A percentile compares a stretch with the other conserved stretches of the same genome.
Conservation (phyloP, 2,888 invertebrate species). For the Andrena camellia region DNA sequence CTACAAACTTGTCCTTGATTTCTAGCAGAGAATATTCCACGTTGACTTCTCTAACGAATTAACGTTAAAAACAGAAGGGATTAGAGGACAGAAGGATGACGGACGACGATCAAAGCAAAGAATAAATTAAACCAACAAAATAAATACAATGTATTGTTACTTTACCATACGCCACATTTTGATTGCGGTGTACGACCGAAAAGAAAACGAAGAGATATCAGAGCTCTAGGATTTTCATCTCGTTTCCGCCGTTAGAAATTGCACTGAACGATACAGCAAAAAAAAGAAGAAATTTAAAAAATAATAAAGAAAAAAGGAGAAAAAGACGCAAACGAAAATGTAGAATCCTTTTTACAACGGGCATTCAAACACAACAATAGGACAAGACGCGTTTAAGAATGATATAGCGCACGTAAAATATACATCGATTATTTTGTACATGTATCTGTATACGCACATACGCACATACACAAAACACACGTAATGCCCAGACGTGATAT, state of each 20-base stretch:
- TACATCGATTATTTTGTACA: conserved; percentile 51
- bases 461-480: conserved; percentile 59
- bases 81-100: conserved; percentile 5
- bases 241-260: conserved; percentile 21
- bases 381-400: conserved; percentile 53
- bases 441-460: conserved; percentile 57
- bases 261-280: conserved; percentile 31
- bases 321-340: conserved; percentile 28
- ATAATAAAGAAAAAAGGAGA: conserved; percentile 23
- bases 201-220: conserved; percentile 63
- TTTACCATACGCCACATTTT: conserved; percentile 76
- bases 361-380: conserved; percentile 57
- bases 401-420: conserved; percentile 63
- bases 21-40: neutral
- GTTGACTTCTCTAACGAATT: neutral
- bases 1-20: neutral
- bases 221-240: conserved; percentile 26
- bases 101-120: conserved; percentile 66
- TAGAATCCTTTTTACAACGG: conserved; percentile 24
- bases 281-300: conserved; percentile 13
- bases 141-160: conserved; percentile 80
- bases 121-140: conserved; percentile 79
- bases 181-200: conserved; percentile 64
- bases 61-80: conserved; percentile 9
- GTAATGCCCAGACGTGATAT: conserved; percentile 67